A percentile compares a stretch with the other conserved stretches of the same genome.
These are phyloP conservation scores for Euwallacea similis DNA, from an alignment of 1,140 invertebrate genomes.

Conservation along the genomic window DNA sequence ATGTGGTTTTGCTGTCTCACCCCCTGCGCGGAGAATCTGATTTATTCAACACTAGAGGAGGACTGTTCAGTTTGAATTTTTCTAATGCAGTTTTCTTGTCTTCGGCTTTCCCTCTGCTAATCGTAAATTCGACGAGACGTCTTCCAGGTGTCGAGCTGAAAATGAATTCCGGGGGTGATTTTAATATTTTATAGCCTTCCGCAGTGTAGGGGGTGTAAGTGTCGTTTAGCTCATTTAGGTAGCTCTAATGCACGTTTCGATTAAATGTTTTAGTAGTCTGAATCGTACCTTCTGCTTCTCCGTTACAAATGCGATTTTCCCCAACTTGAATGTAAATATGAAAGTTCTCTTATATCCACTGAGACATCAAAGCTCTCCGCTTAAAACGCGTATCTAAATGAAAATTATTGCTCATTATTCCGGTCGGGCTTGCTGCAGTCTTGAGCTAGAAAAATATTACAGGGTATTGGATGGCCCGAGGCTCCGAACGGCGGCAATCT, in stretches of 20 bases:
- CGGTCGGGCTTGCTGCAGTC: not conserved
- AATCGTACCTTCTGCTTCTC: not conserved
- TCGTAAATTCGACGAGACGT: not conserved
- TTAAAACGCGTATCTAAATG: slow-evolving; percentile 9
- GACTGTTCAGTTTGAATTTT: slow-evolving; percentile 16
- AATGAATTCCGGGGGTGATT: no score
- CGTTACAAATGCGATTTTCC: not conserved
- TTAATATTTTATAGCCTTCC: no score
- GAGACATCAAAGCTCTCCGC: not conserved
- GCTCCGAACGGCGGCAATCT: slow-evolving; percentile 22
- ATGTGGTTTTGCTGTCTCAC: not conserved
- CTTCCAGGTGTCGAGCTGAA: no score
- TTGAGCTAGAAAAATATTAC: slow-evolving; percentile 23
- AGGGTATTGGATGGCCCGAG: slow-evolving; percentile 14
- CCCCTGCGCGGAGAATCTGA: slow-evolving; percentile 24
- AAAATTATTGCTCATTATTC: slow-evolving; percentile 10
- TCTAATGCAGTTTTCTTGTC: slow-evolving; percentile 30
- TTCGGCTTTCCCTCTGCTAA: not conserved
- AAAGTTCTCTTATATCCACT: not conserved
- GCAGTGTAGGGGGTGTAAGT: no score
- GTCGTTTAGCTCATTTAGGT: no score
- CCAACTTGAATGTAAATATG: not conserved
- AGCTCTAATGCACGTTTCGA: no score
- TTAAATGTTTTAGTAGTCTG: no score
- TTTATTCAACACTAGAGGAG: not conserved